phyloP scores from a whole-genome alignment of 2,888 invertebrate genomes.

The Acronicta aceris region DNA sequence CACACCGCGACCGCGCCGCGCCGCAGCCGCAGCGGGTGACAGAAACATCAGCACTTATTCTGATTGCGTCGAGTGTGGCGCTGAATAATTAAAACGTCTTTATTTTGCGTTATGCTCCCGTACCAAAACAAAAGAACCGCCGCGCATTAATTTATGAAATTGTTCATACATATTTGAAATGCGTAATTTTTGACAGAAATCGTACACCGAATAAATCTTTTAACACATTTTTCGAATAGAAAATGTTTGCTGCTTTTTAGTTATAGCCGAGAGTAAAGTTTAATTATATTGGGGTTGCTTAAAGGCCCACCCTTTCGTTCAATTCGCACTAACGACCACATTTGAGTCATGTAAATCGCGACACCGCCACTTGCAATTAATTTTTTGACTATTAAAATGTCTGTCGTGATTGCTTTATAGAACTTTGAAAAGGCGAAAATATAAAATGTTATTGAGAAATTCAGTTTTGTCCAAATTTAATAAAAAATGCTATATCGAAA shows the following conservation, averaged over 20 bases:
- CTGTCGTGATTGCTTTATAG: constrained; percentile 64
- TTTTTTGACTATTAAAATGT: constrained; percentile 77
- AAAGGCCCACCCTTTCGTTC: constrained; percentile 78
- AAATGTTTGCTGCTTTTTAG: constrained; percentile 59
- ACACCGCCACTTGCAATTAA: constrained; percentile 84
- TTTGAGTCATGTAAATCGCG: constrained; percentile 83
- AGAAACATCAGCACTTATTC: constrained; percentile 89
- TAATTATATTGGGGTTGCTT: constrained; percentile 79
- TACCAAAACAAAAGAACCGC: constrained; percentile 80
- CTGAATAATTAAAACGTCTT: constrained; percentile 89
- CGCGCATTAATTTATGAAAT: constrained; percentile 80
- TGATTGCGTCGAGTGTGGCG: constrained; percentile 89
- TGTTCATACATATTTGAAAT: constrained; percentile 64
- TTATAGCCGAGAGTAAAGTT: constrained; percentile 72
- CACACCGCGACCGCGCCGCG: constrained; percentile 66
- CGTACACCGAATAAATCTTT: constrained; percentile 30
- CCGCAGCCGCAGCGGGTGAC: constrained; percentile 78
- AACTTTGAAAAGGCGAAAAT: constrained; percentile 45
- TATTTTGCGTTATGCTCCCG: constrained; percentile 81
- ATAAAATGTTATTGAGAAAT: constrained; percentile 33
- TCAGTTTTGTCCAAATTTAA: background rate
- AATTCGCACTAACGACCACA: constrained; percentile 85
- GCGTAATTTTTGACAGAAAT: constrained; percentile 57
- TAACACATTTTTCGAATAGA: constrained; percentile 38
- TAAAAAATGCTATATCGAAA: no score